Base-by-base conservation (phyloP, 2,888 invertebrate genomes). In the Thereva nobilitata region DNA sequence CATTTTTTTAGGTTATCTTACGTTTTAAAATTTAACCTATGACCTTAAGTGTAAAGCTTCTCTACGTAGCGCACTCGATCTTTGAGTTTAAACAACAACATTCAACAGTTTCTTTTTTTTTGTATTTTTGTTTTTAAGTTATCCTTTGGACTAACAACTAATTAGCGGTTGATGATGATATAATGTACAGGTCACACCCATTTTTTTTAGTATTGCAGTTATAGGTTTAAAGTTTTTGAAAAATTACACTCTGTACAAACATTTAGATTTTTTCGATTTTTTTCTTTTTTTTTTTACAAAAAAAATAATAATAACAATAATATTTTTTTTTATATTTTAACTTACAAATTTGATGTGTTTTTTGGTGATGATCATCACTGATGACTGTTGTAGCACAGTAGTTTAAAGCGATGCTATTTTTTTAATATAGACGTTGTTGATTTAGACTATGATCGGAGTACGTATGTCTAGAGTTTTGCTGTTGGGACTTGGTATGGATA, bases 381-480 rank as follows among this genome's bases (percentile, higher is more conserved):
- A 59, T 49, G 38, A 59, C 59, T 38, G 45, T 59, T 38, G 59
- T 49, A 47, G 45, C 49, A n/a, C n/a, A 23, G 23, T 23, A 23
- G 47, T 59, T 59, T 37, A 23, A 59, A 47, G 59, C 59, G 12
- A 49, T 45, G 10, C 9, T 40, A 41, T 59, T n/a, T n/a, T n/a
- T n/a, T 34, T 44, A 38, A 23, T 23, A 23, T 23, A 23, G 23
- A 23, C 23, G 23, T 9, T 35, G 9, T 57, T 37, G 8, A 59
- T 41, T 71, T 72, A 78, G 72, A 80, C 80, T 70, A 79, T 75
- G 73, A 80, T 78, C 67, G 80, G 80, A 40, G 78, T 75, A 54
- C 80, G 77, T 38, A 76, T 74, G 73, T 80, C 80, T 67, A 80
- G 70, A 56, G 79, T 79, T 71, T 78, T 79, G 72, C 80, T 80